Base-by-base conservation (phyloP, 2,888 invertebrate genomes). In the Carcina quercana region DNA sequence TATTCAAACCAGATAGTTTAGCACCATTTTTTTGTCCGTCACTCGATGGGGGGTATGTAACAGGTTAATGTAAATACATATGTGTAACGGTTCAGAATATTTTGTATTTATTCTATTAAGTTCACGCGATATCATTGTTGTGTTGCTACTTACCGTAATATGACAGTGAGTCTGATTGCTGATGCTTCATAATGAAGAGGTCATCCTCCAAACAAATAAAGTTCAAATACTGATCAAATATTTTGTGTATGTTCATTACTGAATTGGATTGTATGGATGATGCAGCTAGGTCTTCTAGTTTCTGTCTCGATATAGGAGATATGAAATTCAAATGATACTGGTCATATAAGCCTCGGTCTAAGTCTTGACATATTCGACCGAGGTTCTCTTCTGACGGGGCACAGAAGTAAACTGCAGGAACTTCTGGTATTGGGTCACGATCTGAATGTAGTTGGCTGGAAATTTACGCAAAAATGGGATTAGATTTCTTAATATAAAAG, bases 201-300 rank as follows among this genome's bases (percentile, higher is more conserved):
- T 99, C 98, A 75, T 99, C 97, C 84, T 99, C 99, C 43, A 99
- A 82, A 27, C 96, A 94, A 51, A 99, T 97, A 59, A 99, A 99
- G 80, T 98, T 98, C 32, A 98, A 87, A 86, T 98, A 99, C 75
- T 99, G 99, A 73, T 99, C 99, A 79, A 91, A 98, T 8, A 99
- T 93, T 83, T 97, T 97, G 44, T 96, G 94, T 37, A 98, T 94
- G 62, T 92, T 93, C 24, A 93, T 88, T n/a, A 96, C 95, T 47
- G 94, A 92, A 54, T 95, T 95, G 0, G 95, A 91, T 53, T 95
- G 93, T 26, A 99, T 88, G 0, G 98, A 95, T 2, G 96, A 92
- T 0, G 94, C 89, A 2, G 99, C 99, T 32, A 99, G 83, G 66
- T 97, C 96, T 83, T 99, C 99, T 40, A 99, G 87, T 70, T 94